Percentiles rank a stretch among this genome's conserved stretches.
Evolutionary conservation across 1,140 invertebrate genomes (phyloP).

Genomic region (Plectus sambesii): DNA sequence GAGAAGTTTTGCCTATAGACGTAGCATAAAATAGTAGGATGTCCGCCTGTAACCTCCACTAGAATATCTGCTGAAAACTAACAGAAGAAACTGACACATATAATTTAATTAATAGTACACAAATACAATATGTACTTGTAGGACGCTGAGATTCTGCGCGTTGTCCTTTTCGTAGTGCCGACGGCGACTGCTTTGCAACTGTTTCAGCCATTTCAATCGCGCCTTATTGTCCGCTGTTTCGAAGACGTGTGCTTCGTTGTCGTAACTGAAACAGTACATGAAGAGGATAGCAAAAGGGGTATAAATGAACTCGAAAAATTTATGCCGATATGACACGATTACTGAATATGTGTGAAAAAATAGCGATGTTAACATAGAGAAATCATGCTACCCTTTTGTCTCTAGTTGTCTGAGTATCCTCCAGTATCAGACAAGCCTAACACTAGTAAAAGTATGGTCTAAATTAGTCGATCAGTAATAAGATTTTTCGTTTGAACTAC

Average conservation of each 20-base stretch:
- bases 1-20: too few species aligned
- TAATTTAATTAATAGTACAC: too few species aligned
- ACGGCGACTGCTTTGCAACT: conserved; percentile 1
- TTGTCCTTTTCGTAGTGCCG: conserved; percentile 7
- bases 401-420: conserved; percentile 4
- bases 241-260: conserved; percentile 6
- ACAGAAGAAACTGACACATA: too few species aligned
- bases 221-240: conserved; percentile 5
- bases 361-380: background rate
- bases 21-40: too few species aligned
- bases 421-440: conserved; percentile 7
- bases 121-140: too few species aligned
- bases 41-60: too few species aligned
- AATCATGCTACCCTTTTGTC: background rate
- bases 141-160: background rate
- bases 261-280: conserved; percentile 1
- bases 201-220: background rate
- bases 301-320: background rate
- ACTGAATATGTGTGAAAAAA: background rate
- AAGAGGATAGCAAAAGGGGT: background rate
- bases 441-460: too few species aligned
- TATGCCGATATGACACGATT: background rate
- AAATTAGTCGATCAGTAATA: too few species aligned
- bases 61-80: too few species aligned
- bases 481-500: too few species aligned